Percentiles rank a stretch among this genome's conserved stretches.
phyloP scores from a whole-genome alignment of 1,140 invertebrate genomes.

The Calliopsis andreniformis region DNA sequence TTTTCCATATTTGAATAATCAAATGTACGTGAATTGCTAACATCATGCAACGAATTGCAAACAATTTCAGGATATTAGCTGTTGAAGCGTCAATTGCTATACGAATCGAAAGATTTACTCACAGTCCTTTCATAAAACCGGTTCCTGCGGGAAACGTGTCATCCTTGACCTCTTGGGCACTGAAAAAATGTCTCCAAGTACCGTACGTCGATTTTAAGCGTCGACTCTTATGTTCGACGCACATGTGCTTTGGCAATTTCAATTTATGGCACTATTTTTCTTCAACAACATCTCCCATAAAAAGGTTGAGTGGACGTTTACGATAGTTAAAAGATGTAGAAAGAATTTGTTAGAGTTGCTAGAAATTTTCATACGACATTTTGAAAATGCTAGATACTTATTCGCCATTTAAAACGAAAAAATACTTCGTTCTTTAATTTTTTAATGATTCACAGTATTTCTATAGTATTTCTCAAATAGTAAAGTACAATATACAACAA shows the following conservation, averaged over 20 bases:
- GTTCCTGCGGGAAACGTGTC: conserved; percentile 32
- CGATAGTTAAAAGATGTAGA: background rate
- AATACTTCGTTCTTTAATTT: too few species aligned
- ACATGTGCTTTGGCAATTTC: background rate
- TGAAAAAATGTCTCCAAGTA: conserved; percentile 27
- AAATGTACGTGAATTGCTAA: background rate
- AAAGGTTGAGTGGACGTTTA: background rate
- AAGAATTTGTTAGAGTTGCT: background rate
- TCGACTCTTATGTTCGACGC: too few species aligned
- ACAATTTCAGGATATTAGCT: background rate
- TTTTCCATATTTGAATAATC: background rate
- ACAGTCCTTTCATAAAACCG: conserved; percentile 36
- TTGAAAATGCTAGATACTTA: background rate
- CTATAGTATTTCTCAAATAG: too few species aligned
- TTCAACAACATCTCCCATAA: background rate
- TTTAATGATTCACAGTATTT: too few species aligned
- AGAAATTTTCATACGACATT: background rate
- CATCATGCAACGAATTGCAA: conserved; percentile 11
- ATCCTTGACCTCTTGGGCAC: conserved; percentile 35
- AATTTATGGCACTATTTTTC: conserved; percentile 23
- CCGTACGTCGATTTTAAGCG: conserved; percentile 21
- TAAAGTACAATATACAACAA: too few species aligned
- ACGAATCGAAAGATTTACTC: conserved; percentile 34
- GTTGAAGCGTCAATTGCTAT: conserved; percentile 5
- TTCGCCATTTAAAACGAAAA: too few species aligned